Evolutionary conservation across 2,797 vertebrate genomes (phyloP).

Genomic region (Silurus aristotelis): DNA sequence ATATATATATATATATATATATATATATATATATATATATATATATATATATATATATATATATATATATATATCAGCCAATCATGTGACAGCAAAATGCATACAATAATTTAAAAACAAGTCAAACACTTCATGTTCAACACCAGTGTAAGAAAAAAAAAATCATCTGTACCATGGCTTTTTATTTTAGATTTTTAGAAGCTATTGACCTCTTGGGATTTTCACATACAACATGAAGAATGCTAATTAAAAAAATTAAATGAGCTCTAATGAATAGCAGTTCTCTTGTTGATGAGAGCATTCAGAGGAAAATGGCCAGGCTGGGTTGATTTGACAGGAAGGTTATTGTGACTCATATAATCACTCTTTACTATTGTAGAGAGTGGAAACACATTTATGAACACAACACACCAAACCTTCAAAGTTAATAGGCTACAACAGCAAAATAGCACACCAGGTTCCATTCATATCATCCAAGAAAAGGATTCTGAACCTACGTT

Average conservation of each 20-base stretch:
- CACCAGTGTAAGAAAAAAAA: not conserved
- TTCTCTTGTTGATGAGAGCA: not conserved
- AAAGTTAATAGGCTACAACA: not conserved
- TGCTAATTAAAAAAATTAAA: too few species aligned
- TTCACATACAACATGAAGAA: not conserved
- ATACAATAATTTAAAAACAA: not conserved
- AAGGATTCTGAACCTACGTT: not conserved
- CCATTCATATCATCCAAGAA: not conserved
- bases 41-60: too few species aligned
- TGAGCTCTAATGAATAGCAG: not conserved
- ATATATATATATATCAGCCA: not conserved
- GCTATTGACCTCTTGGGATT: not conserved
- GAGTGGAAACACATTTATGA: not conserved
- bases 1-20: not conserved
- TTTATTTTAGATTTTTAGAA: not conserved
- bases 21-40: too few species aligned
- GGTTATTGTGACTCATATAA: not conserved
- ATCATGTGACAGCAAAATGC: not conserved
- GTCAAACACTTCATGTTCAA: not conserved
- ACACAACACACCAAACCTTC: not conserved
- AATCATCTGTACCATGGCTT: not conserved
- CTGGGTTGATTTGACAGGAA: not conserved
- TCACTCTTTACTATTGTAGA: not conserved
- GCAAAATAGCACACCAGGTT: not conserved
- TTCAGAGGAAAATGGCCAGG: not conserved